Evolutionary conservation across 1,140 invertebrate genomes (phyloP).

Genomic region (Heterodera schachtii): DNA sequence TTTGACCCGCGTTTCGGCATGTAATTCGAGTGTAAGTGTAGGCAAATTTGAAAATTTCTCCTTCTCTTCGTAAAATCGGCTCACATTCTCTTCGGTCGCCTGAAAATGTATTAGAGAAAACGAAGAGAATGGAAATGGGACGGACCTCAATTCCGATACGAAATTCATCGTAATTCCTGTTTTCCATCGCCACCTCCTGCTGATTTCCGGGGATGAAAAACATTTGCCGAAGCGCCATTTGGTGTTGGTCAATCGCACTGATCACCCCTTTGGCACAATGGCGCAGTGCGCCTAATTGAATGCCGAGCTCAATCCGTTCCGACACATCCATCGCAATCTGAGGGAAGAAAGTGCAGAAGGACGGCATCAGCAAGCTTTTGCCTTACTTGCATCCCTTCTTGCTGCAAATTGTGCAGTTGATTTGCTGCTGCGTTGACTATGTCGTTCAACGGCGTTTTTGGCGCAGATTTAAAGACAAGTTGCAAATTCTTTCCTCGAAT

Average conservation of each 20-base stretch:
- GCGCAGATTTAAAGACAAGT: conserved; percentile 19
- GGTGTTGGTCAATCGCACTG: conserved; percentile 21
- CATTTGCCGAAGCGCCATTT: conserved; percentile 25
- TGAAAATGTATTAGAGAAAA: conserved; percentile 17
- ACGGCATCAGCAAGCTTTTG: neutral
- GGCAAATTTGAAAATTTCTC: conserved; percentile 14
- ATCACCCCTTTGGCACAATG: conserved; percentile 36
- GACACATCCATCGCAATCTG: conserved; percentile 38
- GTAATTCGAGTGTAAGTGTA: conserved; percentile 12
- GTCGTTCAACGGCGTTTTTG: conserved; percentile 9
- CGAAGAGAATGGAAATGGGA: neutral
- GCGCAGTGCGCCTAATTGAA: conserved; percentile 26
- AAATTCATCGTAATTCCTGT: conserved; percentile 28
- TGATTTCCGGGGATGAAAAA: conserved; percentile 28
- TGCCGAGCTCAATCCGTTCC: conserved; percentile 31
- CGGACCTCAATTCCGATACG: conserved; percentile 28
- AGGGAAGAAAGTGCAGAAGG: neutral
- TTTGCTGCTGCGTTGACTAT: conserved; percentile 20
- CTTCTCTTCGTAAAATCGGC: conserved; percentile 29
- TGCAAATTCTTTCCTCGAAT: conserved; percentile 28
- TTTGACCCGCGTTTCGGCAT: conserved; percentile 25
- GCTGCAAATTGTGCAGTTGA: conserved; percentile 30
- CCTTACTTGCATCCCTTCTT: conserved; percentile 35
- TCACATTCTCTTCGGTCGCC: conserved; percentile 24
- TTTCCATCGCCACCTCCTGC: conserved; percentile 22